Evolutionary conservation across 2,888 invertebrate genomes (phyloP).

Genomic region (Latrodectus elegans): DNA sequence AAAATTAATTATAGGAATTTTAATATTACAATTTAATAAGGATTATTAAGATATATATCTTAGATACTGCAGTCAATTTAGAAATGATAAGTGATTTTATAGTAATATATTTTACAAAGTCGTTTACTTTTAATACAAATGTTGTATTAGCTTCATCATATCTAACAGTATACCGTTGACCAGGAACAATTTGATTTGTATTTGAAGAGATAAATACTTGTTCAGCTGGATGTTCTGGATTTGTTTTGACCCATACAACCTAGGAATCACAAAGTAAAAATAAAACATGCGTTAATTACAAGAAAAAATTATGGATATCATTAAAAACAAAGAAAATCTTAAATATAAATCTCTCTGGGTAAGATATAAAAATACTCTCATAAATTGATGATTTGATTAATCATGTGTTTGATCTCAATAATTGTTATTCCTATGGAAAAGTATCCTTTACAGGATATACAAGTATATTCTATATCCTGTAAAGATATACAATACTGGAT

Average conservation of each 20-base stretch:
- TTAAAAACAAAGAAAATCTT: constrained; percentile 8
- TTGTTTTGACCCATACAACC: constrained; percentile 85
- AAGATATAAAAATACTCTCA: background rate
- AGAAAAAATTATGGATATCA: background rate
- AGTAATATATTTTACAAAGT: background rate
- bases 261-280: constrained; percentile 14
- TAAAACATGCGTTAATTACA: too few species aligned
- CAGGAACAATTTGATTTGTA: constrained; percentile 70
- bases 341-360: background rate
- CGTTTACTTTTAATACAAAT: constrained; percentile 69
- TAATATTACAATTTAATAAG: too few species aligned
- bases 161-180: constrained; percentile 69
- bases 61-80: too few species aligned
- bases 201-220: constrained; percentile 71
- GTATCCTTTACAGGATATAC: too few species aligned
- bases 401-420: too few species aligned
- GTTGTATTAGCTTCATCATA: constrained; percentile 70
- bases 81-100: too few species aligned
- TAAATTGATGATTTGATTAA: too few species aligned
- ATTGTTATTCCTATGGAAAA: too few species aligned
- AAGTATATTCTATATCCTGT: too few species aligned
- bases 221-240: constrained; percentile 75
- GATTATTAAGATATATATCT: too few species aligned
- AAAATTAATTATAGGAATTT: too few species aligned
- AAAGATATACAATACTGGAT: too few species aligned